phyloP scores from a whole-genome alignment of 2,888 invertebrate genomes.

The Trimorus sp. region DNA sequence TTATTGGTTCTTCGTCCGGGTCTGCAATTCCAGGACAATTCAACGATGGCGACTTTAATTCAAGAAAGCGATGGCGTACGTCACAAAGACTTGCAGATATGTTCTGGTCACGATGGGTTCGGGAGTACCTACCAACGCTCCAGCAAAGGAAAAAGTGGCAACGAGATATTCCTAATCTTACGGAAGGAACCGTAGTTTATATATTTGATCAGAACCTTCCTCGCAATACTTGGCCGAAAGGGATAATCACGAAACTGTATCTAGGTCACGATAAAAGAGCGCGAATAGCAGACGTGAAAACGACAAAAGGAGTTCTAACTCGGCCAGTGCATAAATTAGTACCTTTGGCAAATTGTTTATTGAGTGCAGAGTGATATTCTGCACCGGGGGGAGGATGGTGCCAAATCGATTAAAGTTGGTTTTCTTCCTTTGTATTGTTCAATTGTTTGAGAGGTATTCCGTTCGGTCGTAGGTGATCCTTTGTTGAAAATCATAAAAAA shows the following conservation, averaged over 20 bases:
- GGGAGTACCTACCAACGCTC: conserved; percentile 30
- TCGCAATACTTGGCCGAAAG: conserved; percentile 5
- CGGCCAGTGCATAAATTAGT: background rate
- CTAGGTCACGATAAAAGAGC: background rate
- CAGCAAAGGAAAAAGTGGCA: conserved; percentile 59
- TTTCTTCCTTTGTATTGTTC: no score
- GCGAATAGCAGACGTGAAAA: background rate
- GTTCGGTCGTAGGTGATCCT: no score
- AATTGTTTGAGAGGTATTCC: no score
- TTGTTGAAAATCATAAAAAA: no score
- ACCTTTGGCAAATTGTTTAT: background rate
- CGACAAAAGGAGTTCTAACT: background rate
- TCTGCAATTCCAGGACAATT: background rate
- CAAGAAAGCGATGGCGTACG: conserved; percentile 4
- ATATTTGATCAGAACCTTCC: conserved; percentile 1
- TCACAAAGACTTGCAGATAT: background rate
- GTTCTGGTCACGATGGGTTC: conserved; percentile 14
- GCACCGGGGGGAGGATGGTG: background rate
- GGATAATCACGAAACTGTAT: background rate
- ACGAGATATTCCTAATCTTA: background rate
- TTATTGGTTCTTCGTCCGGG: background rate
- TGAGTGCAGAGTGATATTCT: background rate
- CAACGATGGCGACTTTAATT: background rate
- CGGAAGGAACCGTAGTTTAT: background rate
- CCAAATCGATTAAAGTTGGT: no score